Evolutionary conservation across 2,888 invertebrate species (phyloP).

Genomic region (Homarus gammarus): DNA sequence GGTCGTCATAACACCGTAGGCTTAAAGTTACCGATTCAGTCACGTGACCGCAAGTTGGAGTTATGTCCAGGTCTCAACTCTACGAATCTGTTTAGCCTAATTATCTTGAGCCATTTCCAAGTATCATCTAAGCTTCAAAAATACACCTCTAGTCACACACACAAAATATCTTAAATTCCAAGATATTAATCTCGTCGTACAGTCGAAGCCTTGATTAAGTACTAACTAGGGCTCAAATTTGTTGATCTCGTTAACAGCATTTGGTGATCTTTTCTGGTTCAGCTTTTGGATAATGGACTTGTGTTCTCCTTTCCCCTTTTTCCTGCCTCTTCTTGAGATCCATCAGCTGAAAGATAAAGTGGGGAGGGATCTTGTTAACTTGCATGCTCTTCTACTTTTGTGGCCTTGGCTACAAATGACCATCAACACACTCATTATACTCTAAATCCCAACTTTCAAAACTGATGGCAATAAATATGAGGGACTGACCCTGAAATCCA

Average conservation of each 20-base stretch:
- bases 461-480: neutral
- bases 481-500: no score
- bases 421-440: neutral
- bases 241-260: neutral
- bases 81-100: constrained; percentile 28
- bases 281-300: constrained; percentile 64
- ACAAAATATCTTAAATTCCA: constrained; percentile 41
- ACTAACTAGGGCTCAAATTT: constrained; percentile 49
- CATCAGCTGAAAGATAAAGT: constrained; percentile 57
- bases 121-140: constrained; percentile 44
- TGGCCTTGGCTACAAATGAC: neutral
- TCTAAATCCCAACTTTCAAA: neutral
- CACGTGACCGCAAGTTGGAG: constrained; percentile 17
- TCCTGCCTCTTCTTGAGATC: constrained; percentile 63
- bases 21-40: constrained; percentile 26
- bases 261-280: constrained; percentile 28
- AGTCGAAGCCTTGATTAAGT: constrained; percentile 60
- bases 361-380: constrained; percentile 35
- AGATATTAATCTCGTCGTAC: constrained; percentile 49
- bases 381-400: neutral
- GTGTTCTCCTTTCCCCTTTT: constrained; percentile 69
- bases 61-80: constrained; percentile 5
- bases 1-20: constrained; percentile 16
- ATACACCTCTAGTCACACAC: constrained; percentile 42
- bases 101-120: constrained; percentile 29